A percentile compares a stretch with the other conserved stretches of the same genome.
Evolutionary conservation across 2,888 invertebrate genomes (phyloP).

Genomic region (Nephrotoma flavescens): DNA sequence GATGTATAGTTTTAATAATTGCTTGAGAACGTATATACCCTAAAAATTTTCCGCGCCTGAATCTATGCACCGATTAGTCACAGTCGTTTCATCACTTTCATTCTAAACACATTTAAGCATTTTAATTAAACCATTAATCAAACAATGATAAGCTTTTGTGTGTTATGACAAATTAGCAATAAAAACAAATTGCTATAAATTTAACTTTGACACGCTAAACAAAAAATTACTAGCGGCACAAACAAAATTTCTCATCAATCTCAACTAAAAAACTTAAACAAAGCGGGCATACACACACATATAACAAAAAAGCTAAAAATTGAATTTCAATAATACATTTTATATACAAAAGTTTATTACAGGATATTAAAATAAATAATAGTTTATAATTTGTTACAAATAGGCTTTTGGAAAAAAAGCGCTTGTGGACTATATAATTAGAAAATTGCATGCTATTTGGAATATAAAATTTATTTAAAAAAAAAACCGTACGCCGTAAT

Average conservation of each 20-base stretch:
- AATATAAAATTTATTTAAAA: neutral
- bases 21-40: neutral
- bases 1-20: neutral
- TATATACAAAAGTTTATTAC: neutral
- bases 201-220: neutral
- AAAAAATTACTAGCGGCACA: neutral
- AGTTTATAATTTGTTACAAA: neutral
- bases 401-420: neutral
- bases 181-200: neutral
- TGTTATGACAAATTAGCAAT: neutral
- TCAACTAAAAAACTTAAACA: neutral
- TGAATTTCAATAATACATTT: neutral
- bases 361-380: neutral
- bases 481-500: neutral
- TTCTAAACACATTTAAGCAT: neutral
- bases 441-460: neutral
- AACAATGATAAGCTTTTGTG: neutral
- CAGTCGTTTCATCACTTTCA: neutral
- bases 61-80: neutral
- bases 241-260: neutral
- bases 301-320: neutral
- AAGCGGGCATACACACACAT: neutral
- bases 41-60: neutral
- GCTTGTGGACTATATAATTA: neutral
- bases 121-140: neutral